Evolutionary conservation across 2,113 vertebrate species (phyloP).

Genomic region (Brienomyrus brachyistius): DNA sequence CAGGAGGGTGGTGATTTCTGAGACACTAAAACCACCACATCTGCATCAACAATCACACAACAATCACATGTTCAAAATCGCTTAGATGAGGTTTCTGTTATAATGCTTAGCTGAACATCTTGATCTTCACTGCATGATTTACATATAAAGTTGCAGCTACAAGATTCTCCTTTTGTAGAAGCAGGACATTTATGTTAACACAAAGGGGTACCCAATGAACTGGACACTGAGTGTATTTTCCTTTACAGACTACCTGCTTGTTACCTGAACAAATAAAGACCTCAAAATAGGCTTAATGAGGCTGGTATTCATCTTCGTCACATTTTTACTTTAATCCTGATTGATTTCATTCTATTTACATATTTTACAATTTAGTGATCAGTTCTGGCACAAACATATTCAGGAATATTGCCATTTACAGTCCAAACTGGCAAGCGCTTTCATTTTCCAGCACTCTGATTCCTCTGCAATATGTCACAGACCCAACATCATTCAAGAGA

Average conservation of each 20-base stretch:
- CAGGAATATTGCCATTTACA: neutral
- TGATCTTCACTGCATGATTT: neutral
- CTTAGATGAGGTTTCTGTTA: neutral
- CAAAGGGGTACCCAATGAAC: neutral
- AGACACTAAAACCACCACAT: neutral
- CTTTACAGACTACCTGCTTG: neutral
- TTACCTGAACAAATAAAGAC: neutral
- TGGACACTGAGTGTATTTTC: neutral
- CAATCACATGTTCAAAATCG: neutral
- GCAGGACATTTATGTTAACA: neutral
- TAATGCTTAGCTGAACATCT: neutral
- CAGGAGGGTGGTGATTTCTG: neutral
- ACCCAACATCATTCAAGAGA: neutral
- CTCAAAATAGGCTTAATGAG: neutral
- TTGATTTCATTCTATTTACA: too few species aligned
- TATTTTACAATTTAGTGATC: neutral
- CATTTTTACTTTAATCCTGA: neutral
- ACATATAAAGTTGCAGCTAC: neutral
- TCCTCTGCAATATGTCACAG: neutral
- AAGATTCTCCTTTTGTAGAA: neutral
- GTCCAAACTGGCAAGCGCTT: conserved; percentile 2
- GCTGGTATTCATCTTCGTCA: neutral
- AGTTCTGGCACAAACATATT: neutral
- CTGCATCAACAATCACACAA: neutral
- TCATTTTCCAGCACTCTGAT: neutral